A percentile compares a stretch with the other conserved stretches of the same genome.
Evolutionary conservation across 2,113 vertebrate species (phyloP).

Genomic region (Anas platyrhynchos): DNA sequence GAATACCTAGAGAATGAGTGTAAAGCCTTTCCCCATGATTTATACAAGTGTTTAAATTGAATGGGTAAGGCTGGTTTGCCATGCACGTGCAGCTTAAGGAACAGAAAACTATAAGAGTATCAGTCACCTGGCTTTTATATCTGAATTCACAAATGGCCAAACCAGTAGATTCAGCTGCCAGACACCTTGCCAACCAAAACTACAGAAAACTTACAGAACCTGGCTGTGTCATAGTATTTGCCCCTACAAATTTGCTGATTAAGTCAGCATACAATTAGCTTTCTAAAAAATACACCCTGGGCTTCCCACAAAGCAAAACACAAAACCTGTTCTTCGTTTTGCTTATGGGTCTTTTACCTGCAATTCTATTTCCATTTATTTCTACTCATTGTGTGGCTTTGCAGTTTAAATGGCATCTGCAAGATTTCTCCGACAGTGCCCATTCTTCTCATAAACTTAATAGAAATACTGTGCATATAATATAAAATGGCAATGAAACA

Average conservation of each 20-base stretch:
- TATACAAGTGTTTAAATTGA: background rate
- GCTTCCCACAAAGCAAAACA: background rate
- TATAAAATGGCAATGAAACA: background rate
- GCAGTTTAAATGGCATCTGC: background rate
- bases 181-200: background rate
- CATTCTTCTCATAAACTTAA: background rate
- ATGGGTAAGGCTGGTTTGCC: background rate
- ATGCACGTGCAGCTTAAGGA: background rate
- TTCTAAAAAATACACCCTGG: background rate
- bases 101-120: background rate
- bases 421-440: background rate
- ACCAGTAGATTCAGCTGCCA: background rate
- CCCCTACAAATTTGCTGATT: fast-evolving
- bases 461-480: background rate
- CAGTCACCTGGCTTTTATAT: background rate
- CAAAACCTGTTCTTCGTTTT: background rate
- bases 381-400: background rate
- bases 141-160: fast-evolving
- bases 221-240: background rate
- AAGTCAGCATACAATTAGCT: background rate
- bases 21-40: background rate
- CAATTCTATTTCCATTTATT: background rate
- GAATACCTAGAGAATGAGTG: fast-evolving
- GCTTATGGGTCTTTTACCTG: fast-evolving
- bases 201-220: background rate